Base-by-base conservation (phyloP, 2,113 vertebrate species). In the Emydocephalus ijimae region DNA sequence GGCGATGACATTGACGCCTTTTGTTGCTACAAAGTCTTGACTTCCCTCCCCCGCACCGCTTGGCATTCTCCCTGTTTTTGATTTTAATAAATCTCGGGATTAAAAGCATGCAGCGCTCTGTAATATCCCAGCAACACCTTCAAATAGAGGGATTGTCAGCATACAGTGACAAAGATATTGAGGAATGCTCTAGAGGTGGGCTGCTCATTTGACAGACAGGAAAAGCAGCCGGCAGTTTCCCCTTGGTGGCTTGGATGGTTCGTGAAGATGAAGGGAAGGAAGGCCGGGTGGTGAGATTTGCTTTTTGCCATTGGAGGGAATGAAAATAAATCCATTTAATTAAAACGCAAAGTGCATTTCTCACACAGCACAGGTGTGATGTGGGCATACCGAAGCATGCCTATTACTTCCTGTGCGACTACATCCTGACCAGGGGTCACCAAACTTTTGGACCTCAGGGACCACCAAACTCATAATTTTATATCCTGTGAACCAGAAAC, bases 101-200 rank as follows among this genome's bases (percentile, higher is more conserved):
- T 45, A 45, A 96, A 88, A 96, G 88, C 69, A 81, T 1, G 8
- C 20, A 45, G 2, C 50, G 55, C 39, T 59, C 90, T 92, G 85
- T 92, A 94, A 94, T 93, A 96, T 92, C 57, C 74, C 6, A 90
- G 87, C 90, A 57, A 45, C 56, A 34, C 43, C 94, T 94, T 94
- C 89, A 48, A 95, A 95, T 92, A 8, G 92, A 94, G 94, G 90
- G 91, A 86, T 45, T 87, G 88, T 90, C 92, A 92, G 48, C 85
- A 94, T 92, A 92, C 50, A 88, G 90, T 34, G 90, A 86, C 92
- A 90, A 96, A 96, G 95, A 61, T 94, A 4, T 93, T 94, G 90
- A 95, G 90, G 91, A 0, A 26, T 87, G 88, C 89, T 92, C 93
- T 92, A 88, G 94, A 7, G 7, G 94, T 89, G 89, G 91, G 56